phyloP scores from a whole-genome alignment of 1,140 invertebrate species.

The Aphidius gifuensis region DNA sequence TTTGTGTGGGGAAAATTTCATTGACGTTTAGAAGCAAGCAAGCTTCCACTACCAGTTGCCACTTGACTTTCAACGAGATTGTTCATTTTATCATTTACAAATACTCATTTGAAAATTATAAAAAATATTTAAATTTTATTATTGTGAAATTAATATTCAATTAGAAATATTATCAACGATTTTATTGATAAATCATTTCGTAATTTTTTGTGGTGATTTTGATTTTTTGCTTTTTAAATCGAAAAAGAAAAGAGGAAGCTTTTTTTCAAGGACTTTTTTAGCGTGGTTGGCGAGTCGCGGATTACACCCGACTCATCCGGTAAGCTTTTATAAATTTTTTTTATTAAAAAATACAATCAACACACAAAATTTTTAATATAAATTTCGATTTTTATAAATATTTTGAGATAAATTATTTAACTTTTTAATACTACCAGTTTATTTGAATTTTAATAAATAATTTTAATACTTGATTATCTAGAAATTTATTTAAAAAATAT shows the following conservation, averaged over 20 bases:
- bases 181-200: not conserved
- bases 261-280: not conserved
- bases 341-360: not conserved
- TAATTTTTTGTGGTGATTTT: not conserved
- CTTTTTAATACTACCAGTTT: no score
- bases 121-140: no score
- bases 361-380: no score
- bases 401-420: no score
- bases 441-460: no score
- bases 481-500: no score
- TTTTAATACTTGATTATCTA: no score
- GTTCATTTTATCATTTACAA: not conserved
- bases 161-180: no score
- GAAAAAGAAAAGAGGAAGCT: not conserved
- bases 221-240: no score
- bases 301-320: slow-evolving; percentile 13
- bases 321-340: not conserved
- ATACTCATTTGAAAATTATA: not conserved
- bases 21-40: slow-evolving; percentile 16
- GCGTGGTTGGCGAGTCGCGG: slow-evolving; percentile 16
- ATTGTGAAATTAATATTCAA: no score
- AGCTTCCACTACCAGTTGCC: slow-evolving; percentile 13
- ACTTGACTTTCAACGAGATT: not conserved
- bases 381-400: no score
- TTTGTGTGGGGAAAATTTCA: slow-evolving; percentile 19